Evolutionary conservation across 2,797 vertebrate genomes (phyloP), one percentile per base, ranked within the genome.

Genomic region (Trematomus bernacchii): DNA sequence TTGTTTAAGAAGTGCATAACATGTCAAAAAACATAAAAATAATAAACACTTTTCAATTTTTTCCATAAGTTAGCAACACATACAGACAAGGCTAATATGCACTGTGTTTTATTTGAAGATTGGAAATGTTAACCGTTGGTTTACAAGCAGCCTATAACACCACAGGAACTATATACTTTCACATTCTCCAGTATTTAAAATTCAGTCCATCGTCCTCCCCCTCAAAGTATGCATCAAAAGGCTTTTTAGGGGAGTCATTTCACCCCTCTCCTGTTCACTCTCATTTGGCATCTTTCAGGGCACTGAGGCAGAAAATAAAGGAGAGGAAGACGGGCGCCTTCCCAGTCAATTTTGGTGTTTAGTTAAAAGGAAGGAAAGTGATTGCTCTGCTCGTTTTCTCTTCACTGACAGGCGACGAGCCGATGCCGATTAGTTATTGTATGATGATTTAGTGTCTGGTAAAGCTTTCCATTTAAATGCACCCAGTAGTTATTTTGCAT

Each of bases 401-500:
- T 78, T 83, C 81, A 30, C 70, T 91, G 87, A 90, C 88, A 85
- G 85, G 83, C 86, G 55, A 77, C 57, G 10, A 86, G 85, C 85
- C 64, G 85, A 85, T 90, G 89, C 80, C 91, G 94, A 94, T 96
- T 95, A 96, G 95, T 96, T 96, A 96, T 95, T 92, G 90, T 93
- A 90, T 93, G 94, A 93, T 93, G 91, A 94, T 95, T 93, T 94
- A 84, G 90, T 91, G 94, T 96, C 95, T 96, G 94, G 95, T 96
- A 96, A 96, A 96, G 94, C 94, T 95, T 95, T 96, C 94, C 94
- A 93, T 96, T 96, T 96, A 96, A 96, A 95, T 95, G 95, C 94
- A 89, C 92, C 92, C 90, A 83, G 91, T 94, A 93, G 93, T 95
- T 95, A 95, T 94, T 94, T 94, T 94, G 94, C 95, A 95, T 95